Evolutionary conservation across 2,888 invertebrate species (phyloP), one percentile per base, ranked within the genome.

Genomic region (Acrocyrtus sp.): DNA sequence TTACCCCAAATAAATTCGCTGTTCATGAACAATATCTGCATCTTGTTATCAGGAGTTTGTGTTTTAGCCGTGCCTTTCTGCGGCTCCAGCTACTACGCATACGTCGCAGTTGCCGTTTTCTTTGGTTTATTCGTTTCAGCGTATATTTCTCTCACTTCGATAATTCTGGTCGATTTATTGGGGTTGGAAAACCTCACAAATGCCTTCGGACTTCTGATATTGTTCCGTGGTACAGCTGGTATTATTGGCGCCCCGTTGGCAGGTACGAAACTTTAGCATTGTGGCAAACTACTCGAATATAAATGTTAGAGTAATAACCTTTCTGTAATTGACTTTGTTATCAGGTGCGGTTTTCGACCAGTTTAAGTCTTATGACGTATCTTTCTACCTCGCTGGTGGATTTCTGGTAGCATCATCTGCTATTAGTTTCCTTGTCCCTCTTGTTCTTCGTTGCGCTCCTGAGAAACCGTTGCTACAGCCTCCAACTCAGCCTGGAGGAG

Each of bases 91-190:
- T 96, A 93, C 82, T 86, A 87, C 8, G 86, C 91, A 61, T 94
- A 94, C 83, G 90, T 95, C 57, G 86, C 89, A 1, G 92, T 95
- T 85, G 90, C 95, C 41, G 88, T 95, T 78, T 91, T 94, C 82
- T 98, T 97, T 84, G 98, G 97, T 75, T 87, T 97, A 79, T 95
- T 95, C 82, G 92, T 95, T 81, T 94, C 93, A 92, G 87, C 97
- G 75, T 98, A 96, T 86, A 97, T 99, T 83, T 97, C 98, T 10
- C 87, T 99, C 72, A 98, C 98, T 47, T 98, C 98, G 56, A 98
- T 98, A 83, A 96, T 98, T 83, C 88, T 99, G 76, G 97, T 98
- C 81, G 98, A 99, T 85, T 88, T 98, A 41, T 88, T 99, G 54
- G 98, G 98, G 1, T 87, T 99, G 83, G 97, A 98, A 84, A 94